Conservation (phyloP, 2,797 vertebrate species). For the Sebastes diploproa region DNA sequence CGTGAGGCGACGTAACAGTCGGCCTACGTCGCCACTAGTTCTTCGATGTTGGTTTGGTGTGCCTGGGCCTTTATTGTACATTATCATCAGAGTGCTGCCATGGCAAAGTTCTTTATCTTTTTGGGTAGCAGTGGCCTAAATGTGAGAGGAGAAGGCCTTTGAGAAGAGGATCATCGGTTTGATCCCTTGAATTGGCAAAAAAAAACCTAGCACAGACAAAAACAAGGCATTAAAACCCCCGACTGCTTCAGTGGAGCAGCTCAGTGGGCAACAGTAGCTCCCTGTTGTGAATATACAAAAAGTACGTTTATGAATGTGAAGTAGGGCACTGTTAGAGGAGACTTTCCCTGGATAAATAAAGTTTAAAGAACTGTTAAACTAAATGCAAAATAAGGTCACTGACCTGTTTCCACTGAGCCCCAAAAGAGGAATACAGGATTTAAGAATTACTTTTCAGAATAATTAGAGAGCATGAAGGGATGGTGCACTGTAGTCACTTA, state of each 20-base stretch:
- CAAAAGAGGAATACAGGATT: not conserved
- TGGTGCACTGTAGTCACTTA: not conserved
- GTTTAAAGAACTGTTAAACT: constrained; percentile 16
- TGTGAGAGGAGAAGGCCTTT: constrained; percentile 17
- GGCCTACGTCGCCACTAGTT: too few species aligned
- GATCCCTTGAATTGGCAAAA: constrained; percentile 37
- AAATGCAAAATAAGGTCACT: constrained; percentile 41
- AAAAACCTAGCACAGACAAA: not conserved
- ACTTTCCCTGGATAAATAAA: constrained; percentile 11
- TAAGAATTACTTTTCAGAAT: constrained; percentile 7
- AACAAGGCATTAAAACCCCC: constrained; percentile 5
- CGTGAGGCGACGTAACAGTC: too few species aligned
- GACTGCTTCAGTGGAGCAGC: constrained; percentile 3
- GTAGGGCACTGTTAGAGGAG: constrained; percentile 5
- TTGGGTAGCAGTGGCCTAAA: constrained; percentile 24
- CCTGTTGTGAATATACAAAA: constrained; percentile 25
- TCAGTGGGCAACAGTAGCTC: constrained; percentile 19
- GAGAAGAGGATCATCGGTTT: constrained; percentile 27
- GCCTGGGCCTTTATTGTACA: not conserved
- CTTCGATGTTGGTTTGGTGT: too few species aligned
- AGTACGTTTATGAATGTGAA: constrained; percentile 26
- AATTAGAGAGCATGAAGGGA: constrained; percentile 5
- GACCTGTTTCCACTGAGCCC: constrained; percentile 31
- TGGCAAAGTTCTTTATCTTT: not conserved
- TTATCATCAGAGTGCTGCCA: not conserved